phyloP scores from a whole-genome alignment of 2,797 vertebrate genomes.

The Parotocinclus haroldoi region DNA sequence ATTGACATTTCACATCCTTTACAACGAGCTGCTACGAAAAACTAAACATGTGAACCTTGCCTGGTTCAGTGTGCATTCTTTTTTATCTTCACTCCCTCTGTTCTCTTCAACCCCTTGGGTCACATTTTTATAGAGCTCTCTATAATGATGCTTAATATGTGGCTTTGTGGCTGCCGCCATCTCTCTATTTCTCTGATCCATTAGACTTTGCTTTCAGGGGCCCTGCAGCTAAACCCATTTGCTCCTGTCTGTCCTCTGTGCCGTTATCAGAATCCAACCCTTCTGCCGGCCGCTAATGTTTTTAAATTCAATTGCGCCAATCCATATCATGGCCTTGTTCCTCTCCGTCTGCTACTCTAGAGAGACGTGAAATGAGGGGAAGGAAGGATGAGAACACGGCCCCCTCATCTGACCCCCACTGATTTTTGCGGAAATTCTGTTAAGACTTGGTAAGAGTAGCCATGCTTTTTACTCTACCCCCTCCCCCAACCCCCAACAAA shows the following conservation, averaged over 20 bases:
- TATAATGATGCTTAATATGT: constrained; percentile 59
- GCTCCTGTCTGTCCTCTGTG: constrained; percentile 48
- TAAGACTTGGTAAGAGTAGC: constrained; percentile 71
- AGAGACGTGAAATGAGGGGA: constrained; percentile 35
- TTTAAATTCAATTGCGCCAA: constrained; percentile 66
- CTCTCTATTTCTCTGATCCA: constrained; percentile 64
- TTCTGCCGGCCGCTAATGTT: constrained; percentile 63
- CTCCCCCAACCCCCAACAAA: constrained; percentile 32
- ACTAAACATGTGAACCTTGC: constrained; percentile 1
- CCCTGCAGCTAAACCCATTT: constrained; percentile 65
- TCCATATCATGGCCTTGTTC: constrained; percentile 57
- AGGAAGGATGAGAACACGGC: not conserved
- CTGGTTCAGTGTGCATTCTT: constrained; percentile 4
- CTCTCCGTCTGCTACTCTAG: constrained; percentile 39
- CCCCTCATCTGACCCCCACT: constrained; percentile 19
- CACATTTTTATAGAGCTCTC: constrained; percentile 57
- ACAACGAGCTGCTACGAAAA: no score
- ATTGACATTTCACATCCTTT: no score
- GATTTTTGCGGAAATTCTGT: constrained; percentile 68
- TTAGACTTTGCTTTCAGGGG: constrained; percentile 67
- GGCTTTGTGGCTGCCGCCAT: constrained; percentile 53
- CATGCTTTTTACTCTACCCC: constrained; percentile 49
- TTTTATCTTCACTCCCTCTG: not conserved
- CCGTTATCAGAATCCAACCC: constrained; percentile 56
- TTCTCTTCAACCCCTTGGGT: constrained; percentile 41